Base-by-base conservation (phyloP, 2,797 vertebrate genomes). In the Acanthornis magna region DNA sequence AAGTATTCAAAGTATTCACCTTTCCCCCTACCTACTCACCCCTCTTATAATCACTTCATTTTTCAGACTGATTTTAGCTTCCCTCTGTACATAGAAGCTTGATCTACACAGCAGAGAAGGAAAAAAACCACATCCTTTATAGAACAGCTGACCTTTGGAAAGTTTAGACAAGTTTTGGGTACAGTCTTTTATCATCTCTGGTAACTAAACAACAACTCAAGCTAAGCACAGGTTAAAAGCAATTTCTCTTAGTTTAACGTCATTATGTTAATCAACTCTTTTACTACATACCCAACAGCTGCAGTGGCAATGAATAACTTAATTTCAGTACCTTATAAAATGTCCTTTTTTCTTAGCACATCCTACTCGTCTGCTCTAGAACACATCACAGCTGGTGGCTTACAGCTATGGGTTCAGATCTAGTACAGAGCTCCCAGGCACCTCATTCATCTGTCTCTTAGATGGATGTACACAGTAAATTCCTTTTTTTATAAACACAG, bases 231-330 rank as follows among this genome's bases (percentile, higher is more conserved):
- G 79, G 93, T 95, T 95, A 95, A 91, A 91, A 94, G 67, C 34
- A 87, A 48, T 92, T 91, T 80, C 57, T 92, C 61, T 78, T 78
- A 68, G 88, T 91, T 96, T 95, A 95, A 94, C 93, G 82, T 95
- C 85, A 57, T 94, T 96, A 96, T 94, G 93, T 81, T 95, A 96
- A 95, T 93, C 66, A 95, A 5, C 61, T 93, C 58, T 87, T 92
- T 93, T 87, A 85, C 78, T 85, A 96, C 93, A 91, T 13, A 47
- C 72, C 30, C 6, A 95, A 65, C 89, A 96, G 92, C 81, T 95
- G 91, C 81, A 78, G 78, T 34, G 65, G 68, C 53, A 91, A 88
- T 32, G 67, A 94, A 85, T 61, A 89, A 87, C 84, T n/a, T n/a
- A 34, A 82, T 89, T 94, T 84, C 43, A 48, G 47, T 55, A 58